Conservation (phyloP, 2,797 vertebrate species). For the Gallinago nigripennis region DNA sequence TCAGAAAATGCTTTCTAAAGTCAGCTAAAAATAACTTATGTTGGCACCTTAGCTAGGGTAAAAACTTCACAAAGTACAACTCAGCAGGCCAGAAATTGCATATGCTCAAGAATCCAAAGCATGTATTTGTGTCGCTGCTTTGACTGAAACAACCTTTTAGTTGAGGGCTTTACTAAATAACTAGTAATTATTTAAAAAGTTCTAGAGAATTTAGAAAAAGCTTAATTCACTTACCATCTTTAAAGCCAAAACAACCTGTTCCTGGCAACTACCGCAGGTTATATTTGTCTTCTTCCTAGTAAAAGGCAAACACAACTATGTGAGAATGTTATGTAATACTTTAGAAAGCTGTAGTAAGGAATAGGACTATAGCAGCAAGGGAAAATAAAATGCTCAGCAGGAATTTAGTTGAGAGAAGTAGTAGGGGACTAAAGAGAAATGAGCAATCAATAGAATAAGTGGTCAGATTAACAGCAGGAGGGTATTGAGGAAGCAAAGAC, state of each 20-base stretch:
- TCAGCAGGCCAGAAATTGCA: not conserved
- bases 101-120: not conserved
- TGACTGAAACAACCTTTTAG: not conserved
- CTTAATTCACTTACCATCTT: not conserved
- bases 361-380: not conserved
- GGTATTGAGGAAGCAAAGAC: not conserved
- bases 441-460: not conserved
- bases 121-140: not conserved
- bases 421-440: not conserved
- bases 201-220: not conserved
- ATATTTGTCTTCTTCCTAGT: not conserved
- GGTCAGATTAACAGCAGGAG: not conserved
- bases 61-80: not conserved
- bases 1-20: not conserved
- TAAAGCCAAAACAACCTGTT: not conserved
- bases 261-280: not conserved
- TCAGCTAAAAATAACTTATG: not conserved
- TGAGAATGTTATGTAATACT: not conserved
- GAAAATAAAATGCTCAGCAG: not conserved
- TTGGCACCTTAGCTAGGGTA: not conserved
- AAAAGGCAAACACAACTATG: not conserved
- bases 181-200: not conserved
- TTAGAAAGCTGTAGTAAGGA: not conserved
- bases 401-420: not conserved
- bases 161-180: not conserved